Base-by-base conservation (phyloP, 2,797 vertebrate genomes). In the Karalla daura region DNA sequence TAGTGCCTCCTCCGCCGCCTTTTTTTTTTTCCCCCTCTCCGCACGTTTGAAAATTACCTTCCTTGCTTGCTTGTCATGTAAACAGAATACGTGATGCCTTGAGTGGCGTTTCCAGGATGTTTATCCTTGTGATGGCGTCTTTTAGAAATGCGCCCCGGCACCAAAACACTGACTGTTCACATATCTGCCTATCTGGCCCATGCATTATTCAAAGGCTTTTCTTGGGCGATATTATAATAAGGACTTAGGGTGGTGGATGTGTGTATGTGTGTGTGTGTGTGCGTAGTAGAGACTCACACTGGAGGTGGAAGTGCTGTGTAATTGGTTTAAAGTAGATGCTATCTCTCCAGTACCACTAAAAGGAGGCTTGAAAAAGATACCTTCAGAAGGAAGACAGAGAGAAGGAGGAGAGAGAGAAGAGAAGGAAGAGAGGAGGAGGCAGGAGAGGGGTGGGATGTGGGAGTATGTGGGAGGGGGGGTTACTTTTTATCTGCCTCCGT, bases 301-400 rank as follows among this genome's bases (percentile, higher is more conserved):
- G 81, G 82, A 83, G 84, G 91, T 88, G 84, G 88, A 91, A 86
- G 84, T 91, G 90, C 87, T 88, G 88, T 88, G 89, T 94, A 93
- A 93, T 93, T 93, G 92, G 93, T 91, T 94, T 94, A 93, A 93
- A 92, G 91, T 89, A 92, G 91, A 92, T 87, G 85, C 82, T 88
- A 88, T 89, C 91, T 87, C 83, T 86, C 85, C 82, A 70, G 81
- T 64, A 65, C 76, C 80, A 84, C 88, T 88, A 91, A 92, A 90
- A 88, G 71, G 84, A 83, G 72, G 79, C 89, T 89, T 81, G 81
- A 90, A 87, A 89, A 78, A 81, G 82, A 90, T 89, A 86, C 87
- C 83, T 87, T 71, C 65, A 75, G 71, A 88, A 63, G 68, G 60
- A 74, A 78, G 69, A 76, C 63, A 70, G 64, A 72, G 56, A 73